These are phyloP conservation scores for Falco rusticolus DNA, from an alignment of 2,797 vertebrate species.

Conservation along the genomic window DNA sequence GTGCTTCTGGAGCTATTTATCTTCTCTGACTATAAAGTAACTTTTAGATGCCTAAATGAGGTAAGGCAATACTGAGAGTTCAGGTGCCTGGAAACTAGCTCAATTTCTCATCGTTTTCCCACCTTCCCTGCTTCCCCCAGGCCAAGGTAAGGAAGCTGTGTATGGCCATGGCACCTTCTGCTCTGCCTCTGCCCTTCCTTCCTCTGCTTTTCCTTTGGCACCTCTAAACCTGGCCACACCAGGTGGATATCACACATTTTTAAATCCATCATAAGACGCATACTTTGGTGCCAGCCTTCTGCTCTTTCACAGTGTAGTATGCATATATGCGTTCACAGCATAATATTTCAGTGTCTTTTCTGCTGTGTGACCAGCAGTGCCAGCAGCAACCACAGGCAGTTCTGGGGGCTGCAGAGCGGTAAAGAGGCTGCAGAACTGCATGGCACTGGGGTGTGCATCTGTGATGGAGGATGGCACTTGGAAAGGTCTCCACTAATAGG, in stretches of 20 bases:
- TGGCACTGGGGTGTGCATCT: rapidly evolving
- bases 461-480: neutral
- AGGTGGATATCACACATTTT: neutral
- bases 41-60: neutral
- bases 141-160: neutral
- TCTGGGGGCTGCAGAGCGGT: too few relatives aligned
- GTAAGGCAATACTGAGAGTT: neutral
- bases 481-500: neutral
- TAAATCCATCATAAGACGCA: rapidly evolving
- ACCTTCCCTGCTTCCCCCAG: neutral
- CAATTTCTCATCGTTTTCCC: too few relatives aligned
- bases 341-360: neutral
- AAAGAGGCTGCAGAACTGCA: neutral
- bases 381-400: neutral
- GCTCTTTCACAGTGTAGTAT: neutral
- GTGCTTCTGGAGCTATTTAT: neutral
- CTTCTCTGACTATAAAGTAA: neutral
- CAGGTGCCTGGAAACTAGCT: neutral
- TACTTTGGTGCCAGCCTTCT: neutral
- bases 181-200: neutral
- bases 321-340: too few relatives aligned
- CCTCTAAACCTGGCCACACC: neutral
- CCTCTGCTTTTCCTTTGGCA: neutral
- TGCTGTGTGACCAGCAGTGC: neutral
- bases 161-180: neutral